Base-by-base conservation (phyloP, 2,888 invertebrate genomes). In the Hirtodrosophila trivittata region DNA sequence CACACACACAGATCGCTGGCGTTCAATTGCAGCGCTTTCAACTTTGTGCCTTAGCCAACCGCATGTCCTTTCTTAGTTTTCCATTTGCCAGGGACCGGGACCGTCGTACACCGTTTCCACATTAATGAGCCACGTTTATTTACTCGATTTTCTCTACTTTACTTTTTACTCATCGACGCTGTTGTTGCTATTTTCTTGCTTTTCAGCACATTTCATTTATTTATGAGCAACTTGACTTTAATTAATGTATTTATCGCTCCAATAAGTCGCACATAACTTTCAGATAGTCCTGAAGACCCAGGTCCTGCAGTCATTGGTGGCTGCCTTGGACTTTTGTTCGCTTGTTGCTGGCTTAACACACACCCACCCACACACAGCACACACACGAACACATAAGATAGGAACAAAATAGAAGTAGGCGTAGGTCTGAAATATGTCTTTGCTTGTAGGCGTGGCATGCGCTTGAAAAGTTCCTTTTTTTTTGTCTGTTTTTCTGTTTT, bases 221-320 rank as follows among this genome's bases (percentile, higher is more conserved):
- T 80, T 80, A 77, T 77, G 77, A 84, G 81, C 30, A 84, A 77
- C 75, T 86, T 75, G 78, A 77, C 72, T 86, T 82, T 84, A 86
- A 86, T 82, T 82, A 86, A 86, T 86, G 77, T 86, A 84, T 86
- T 82, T 82, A 82, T 84, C 85, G 81, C 86, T 71, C 63, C 81
- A 86, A 82, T 81, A 77, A 82, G 52, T 81, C 60, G 71, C 63
- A 83, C 66, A 86, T 68, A 76, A 86, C 74, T 80, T 73, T 71
- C 42, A 51, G 63, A 56, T 47, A 55, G 41, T 14, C 16, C 12
- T 10, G 25, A 13, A 10, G 32, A 26, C 1, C 46, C 14, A 1
- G 21, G 9, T 26, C 10, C 10, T 14, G 13, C n/a, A n/a, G n/a
- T n/a, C n/a, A n/a, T n/a, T n/a, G n/a, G n/a, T n/a, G n/a, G n/a